These are phyloP conservation scores for Agrochola lychnidis DNA, from an alignment of 2,888 invertebrate species.

Conservation along the genomic window DNA sequence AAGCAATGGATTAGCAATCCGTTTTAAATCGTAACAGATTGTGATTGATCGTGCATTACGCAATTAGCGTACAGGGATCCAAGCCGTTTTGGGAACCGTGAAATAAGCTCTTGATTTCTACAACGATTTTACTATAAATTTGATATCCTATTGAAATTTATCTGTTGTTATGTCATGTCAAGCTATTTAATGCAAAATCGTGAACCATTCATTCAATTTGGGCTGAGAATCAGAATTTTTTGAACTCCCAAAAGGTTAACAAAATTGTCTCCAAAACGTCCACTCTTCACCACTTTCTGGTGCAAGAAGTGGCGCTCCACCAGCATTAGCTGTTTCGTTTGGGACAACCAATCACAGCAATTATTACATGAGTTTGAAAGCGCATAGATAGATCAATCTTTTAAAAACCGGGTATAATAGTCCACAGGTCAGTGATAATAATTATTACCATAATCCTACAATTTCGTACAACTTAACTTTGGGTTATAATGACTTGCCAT, in stretches of 20 bases:
- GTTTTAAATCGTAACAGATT: no score
- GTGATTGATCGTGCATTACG: no score
- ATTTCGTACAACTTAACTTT: conserved; percentile 20
- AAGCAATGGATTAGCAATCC: no score
- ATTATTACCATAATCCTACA: neutral
- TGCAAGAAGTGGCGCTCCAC: neutral
- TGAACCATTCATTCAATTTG: neutral
- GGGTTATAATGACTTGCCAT: neutral
- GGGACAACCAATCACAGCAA: neutral
- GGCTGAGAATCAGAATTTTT: neutral
- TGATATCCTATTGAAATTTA: neutral
- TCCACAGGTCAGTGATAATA: neutral
- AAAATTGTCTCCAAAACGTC: neutral
- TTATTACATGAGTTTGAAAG: neutral
- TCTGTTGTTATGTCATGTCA: neutral
- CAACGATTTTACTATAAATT: no score
- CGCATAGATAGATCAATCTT: neutral
- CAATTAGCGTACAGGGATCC: no score
- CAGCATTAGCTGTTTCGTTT: neutral
- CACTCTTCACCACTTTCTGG: neutral
- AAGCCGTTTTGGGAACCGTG: no score
- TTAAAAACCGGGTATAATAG: neutral
- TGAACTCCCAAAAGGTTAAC: neutral
- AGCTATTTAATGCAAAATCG: neutral
- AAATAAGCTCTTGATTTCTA: no score